Percentiles rank a stretch among this genome's conserved stretches.
phyloP scores from a whole-genome alignment of 2,888 invertebrate genomes.

The Drosophila bunnanda region DNA sequence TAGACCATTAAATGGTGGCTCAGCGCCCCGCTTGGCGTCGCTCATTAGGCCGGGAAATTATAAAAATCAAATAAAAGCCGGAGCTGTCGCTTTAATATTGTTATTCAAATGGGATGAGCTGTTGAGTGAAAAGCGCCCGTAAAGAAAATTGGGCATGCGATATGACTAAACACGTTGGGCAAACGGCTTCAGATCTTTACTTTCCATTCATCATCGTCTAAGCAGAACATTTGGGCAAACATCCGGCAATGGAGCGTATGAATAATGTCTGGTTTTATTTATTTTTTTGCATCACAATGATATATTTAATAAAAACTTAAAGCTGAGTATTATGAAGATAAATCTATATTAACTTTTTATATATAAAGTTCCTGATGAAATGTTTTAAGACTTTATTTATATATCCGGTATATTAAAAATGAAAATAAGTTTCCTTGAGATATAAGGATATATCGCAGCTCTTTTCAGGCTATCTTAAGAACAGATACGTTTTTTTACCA shows the following conservation, averaged over 20 bases:
- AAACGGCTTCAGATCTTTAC: conserved; percentile 22
- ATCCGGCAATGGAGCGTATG: conserved; percentile 60
- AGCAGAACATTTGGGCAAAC: conserved; percentile 64
- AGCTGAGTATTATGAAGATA: background rate
- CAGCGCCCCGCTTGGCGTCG: conserved; percentile 29
- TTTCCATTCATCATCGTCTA: conserved; percentile 28
- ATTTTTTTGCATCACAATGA: conserved; percentile 25
- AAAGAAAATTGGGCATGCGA: conserved; percentile 47
- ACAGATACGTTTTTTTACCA: too few species aligned
- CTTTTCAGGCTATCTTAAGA: background rate
- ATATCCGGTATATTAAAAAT: too few species aligned
- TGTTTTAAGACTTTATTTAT: too few species aligned
- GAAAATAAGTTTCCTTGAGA: background rate
- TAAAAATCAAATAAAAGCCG: conserved; percentile 44
- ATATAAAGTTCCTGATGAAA: background rate
- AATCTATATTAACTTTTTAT: background rate
- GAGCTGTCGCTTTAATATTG: conserved; percentile 41
- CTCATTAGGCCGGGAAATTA: conserved; percentile 67
- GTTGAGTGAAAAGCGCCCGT: conserved; percentile 48
- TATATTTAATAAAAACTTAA: background rate
- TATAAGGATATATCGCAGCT: accelerated
- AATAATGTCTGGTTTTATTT: conserved; percentile 50
- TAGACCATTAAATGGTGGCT: conserved; percentile 68
- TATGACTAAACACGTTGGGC: conserved; percentile 45
- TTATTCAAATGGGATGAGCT: conserved; percentile 56